phyloP scores from a whole-genome alignment of 2,113 vertebrate genomes.

The Anoura caudifer region DNA sequence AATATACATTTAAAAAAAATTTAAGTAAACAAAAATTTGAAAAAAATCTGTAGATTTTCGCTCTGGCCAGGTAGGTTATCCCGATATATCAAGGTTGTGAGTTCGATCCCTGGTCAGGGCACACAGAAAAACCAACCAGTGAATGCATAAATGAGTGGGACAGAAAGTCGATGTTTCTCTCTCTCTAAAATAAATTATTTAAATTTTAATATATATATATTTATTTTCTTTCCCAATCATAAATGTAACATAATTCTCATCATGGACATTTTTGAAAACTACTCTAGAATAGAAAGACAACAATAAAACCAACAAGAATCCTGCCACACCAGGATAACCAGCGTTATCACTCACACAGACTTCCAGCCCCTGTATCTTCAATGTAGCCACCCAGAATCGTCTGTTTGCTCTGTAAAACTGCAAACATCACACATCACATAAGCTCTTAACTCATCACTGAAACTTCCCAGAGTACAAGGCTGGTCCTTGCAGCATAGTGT shows the following conservation, averaged over 20 bases:
- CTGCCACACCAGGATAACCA: neutral
- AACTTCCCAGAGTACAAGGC: neutral
- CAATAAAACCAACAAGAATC: neutral
- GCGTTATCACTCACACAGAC: neutral
- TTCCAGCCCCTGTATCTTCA: neutral
- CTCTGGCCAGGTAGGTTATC: too few relatives aligned
- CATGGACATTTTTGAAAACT: neutral
- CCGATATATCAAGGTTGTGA: too few relatives aligned
- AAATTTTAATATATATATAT: neutral
- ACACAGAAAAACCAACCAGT: too few relatives aligned
- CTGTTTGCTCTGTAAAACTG: neutral
- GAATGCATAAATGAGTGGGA: too few relatives aligned
- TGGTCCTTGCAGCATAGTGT: neutral
- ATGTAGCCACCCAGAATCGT: neutral
- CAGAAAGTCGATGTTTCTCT: too few relatives aligned
- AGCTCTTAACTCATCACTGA: neutral
- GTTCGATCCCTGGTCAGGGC: too few relatives aligned
- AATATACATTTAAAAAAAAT: neutral
- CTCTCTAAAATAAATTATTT: too few relatives aligned
- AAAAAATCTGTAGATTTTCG: neutral
- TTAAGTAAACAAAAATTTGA: too few relatives aligned
- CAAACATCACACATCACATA: neutral
- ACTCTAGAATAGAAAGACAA: neutral
- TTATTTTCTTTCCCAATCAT: neutral
- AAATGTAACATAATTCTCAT: neutral